Conservation (phyloP, 2,797 vertebrate genomes). For the Phylloscopus collybita region DNA sequence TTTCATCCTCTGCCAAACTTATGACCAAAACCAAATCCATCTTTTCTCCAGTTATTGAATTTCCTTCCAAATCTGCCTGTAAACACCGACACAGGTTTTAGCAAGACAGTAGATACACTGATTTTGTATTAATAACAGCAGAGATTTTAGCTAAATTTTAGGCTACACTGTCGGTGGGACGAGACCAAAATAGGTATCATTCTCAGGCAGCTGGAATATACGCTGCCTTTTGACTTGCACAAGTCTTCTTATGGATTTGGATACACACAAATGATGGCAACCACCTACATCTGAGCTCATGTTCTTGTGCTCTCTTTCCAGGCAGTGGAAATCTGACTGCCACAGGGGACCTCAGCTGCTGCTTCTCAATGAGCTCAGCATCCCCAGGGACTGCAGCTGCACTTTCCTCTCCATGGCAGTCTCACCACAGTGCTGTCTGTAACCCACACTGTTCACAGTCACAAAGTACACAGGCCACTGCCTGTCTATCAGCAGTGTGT, state of each 20-base stretch:
- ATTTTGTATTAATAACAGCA: neutral
- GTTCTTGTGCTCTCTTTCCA: neutral
- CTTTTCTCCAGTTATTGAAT: neutral
- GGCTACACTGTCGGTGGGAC: neutral
- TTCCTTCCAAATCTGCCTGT: neutral
- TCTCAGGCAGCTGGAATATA: neutral
- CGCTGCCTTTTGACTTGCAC: neutral
- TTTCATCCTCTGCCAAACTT: neutral
- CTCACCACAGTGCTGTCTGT: neutral
- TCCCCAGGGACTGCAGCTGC: neutral
- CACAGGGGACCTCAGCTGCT: neutral
- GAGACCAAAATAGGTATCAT: neutral
- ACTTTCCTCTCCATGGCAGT: neutral
- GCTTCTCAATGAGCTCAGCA: neutral
- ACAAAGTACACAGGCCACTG: neutral
- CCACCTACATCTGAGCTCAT: neutral
- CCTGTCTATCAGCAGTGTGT: neutral
- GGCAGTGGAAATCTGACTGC: neutral
- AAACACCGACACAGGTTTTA: neutral
- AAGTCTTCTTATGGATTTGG: neutral
- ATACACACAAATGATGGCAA: neutral
- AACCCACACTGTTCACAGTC: neutral
- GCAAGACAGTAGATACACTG: neutral
- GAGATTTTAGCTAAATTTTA: neutral
- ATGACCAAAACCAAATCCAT: neutral